These are phyloP conservation scores for Zaprionus lineosus DNA, from an alignment of 2,888 invertebrate species.

Conservation along the genomic window DNA sequence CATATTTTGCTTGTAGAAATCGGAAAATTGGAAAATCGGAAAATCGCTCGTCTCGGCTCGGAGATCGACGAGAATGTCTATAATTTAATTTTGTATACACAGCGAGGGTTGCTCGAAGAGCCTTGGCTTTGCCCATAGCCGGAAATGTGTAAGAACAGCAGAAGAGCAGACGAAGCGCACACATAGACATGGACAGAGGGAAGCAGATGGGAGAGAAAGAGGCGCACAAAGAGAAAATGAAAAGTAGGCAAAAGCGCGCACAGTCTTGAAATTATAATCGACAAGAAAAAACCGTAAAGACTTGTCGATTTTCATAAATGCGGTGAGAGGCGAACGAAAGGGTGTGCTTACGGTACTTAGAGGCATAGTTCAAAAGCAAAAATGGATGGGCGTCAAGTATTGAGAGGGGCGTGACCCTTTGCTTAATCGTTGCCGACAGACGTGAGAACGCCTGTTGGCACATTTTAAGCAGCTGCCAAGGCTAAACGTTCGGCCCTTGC, in stretches of 20 bases:
- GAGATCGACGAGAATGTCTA: slow-evolving; percentile 36
- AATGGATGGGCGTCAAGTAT: too few species aligned
- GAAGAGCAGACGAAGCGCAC: background rate
- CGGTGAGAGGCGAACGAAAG: too few species aligned
- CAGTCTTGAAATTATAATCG: slow-evolving; percentile 38
- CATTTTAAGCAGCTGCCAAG: slow-evolving; percentile 66
- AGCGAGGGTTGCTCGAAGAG: slow-evolving; percentile 20
- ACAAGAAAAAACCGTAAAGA: too few species aligned
- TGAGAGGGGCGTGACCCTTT: background rate
- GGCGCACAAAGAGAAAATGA: background rate
- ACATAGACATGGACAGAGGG: background rate
- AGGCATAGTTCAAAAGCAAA: too few species aligned
- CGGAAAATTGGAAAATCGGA: background rate
- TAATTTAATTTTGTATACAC: slow-evolving; percentile 76
- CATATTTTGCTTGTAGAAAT: background rate
- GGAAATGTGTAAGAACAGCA: slow-evolving; percentile 37
- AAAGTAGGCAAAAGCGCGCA: too few species aligned
- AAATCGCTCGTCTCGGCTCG: background rate
- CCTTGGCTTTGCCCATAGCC: slow-evolving; percentile 49
- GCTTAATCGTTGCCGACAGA: slow-evolving; percentile 26
- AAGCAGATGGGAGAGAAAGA: background rate
- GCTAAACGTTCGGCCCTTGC: slow-evolving; percentile 25
- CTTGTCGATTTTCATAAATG: too few species aligned
- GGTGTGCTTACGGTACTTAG: too few species aligned
- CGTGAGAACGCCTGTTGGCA: slow-evolving; percentile 57